A percentile compares a stretch with the other conserved stretches of the same genome.
Evolutionary conservation across 2,113 vertebrate species (phyloP).

Genomic region (Daubentonia madagascariensis): DNA sequence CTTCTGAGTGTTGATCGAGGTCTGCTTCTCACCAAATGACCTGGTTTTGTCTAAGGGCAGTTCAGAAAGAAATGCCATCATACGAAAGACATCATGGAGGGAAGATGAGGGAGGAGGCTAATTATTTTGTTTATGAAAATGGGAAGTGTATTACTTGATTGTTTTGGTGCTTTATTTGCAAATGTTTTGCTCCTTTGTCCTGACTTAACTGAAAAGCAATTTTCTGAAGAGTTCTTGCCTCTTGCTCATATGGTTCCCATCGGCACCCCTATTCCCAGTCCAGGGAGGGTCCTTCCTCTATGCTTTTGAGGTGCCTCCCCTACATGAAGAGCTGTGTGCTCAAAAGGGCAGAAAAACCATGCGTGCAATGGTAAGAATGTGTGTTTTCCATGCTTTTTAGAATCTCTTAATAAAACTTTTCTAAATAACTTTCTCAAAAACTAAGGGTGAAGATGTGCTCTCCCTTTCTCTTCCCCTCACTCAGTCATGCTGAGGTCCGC

Average conservation of each 20-base stretch:
- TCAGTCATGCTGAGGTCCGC: not conserved
- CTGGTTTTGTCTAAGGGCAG: not conserved
- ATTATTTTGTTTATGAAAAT: not conserved
- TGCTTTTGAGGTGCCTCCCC: not conserved
- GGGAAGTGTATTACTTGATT: not conserved
- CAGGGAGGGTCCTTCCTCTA: not conserved
- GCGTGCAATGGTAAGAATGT: not conserved
- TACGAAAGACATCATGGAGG: not conserved
- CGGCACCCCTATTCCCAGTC: not conserved
- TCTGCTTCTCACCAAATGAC: not conserved
- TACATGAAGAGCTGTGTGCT: not conserved
- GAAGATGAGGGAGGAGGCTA: not conserved
- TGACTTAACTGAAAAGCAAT: not conserved
- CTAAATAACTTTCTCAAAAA: constrained; percentile 18
- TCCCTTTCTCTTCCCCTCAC: not conserved
- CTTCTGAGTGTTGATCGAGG: not conserved
- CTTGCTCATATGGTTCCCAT: not conserved
- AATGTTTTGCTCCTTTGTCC: not conserved
- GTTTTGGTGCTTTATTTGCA: constrained; percentile 34
- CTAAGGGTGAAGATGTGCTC: not conserved
- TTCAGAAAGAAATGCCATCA: not conserved
- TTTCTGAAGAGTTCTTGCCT: constrained; percentile 2
- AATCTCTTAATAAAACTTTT: constrained; percentile 26
- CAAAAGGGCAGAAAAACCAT: not conserved
- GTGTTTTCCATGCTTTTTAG: constrained; percentile 33